Percentiles rank a stretch among this genome's conserved stretches.
phyloP scores from a whole-genome alignment of 2,888 invertebrate species.

The Zhengitettix transpicula region DNA sequence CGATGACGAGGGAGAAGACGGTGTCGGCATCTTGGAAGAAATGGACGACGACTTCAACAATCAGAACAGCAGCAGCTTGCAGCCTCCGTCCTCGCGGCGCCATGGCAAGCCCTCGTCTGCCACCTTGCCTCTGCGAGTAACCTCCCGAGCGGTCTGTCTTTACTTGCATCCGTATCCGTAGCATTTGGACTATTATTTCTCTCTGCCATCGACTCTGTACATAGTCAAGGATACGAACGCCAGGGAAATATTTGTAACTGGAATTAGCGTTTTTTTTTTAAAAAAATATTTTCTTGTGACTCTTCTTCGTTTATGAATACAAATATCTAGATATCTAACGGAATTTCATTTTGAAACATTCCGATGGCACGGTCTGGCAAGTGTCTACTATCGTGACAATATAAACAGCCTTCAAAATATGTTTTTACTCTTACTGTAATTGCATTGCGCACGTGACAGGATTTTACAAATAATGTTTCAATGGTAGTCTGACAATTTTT shows the following conservation, averaged over 20 bases:
- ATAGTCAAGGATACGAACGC: too few relatives aligned
- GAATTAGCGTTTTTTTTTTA: too few relatives aligned
- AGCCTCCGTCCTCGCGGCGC: slow-evolving; percentile 5
- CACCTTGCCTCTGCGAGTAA: slow-evolving; percentile 26
- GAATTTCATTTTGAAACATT: too few relatives aligned
- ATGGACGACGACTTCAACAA: slow-evolving; percentile 8
- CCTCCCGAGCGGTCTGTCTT: slow-evolving; percentile 21
- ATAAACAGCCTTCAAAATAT: too few relatives aligned
- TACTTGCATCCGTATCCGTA: slow-evolving; percentile 1
- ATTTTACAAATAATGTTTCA: background rate
- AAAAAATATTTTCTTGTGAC: too few relatives aligned
- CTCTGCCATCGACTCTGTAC: too few relatives aligned
- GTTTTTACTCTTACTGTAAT: background rate
- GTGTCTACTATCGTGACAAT: too few relatives aligned
- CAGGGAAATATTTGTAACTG: too few relatives aligned
- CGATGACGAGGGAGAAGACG: slow-evolving; percentile 12
- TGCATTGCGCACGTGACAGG: background rate
- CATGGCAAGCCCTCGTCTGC: slow-evolving; percentile 16
- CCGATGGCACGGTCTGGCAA: too few relatives aligned
- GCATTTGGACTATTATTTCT: too few relatives aligned
- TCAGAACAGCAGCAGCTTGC: slow-evolving; percentile 2
- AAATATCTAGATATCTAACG: too few relatives aligned
- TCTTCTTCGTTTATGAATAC: too few relatives aligned
- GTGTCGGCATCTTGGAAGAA: slow-evolving; percentile 6
- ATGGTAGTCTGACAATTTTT: background rate